phyloP scores from a whole-genome alignment of 2,797 vertebrate genomes.

The Lepilemur septentrionalis region DNA sequence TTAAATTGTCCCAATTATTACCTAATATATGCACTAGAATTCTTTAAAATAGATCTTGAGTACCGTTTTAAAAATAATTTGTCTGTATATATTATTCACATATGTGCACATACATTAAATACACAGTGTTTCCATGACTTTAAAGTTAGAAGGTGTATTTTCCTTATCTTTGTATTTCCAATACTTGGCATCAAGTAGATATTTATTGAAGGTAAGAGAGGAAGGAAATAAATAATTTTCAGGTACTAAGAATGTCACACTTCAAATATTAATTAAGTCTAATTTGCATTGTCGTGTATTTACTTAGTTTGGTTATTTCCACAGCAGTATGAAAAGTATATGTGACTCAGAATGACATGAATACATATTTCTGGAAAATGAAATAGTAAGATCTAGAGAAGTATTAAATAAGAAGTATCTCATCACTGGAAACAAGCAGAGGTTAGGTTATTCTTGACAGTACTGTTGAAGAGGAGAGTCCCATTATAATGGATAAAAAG shows the following conservation, averaged over 20 bases:
- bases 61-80: constrained; percentile 8
- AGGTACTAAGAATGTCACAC: neutral
- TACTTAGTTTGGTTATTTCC: constrained; percentile 24
- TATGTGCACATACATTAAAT: neutral
- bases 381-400: neutral
- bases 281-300: neutral
- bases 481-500: neutral
- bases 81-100: neutral
- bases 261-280: neutral
- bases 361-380: neutral
- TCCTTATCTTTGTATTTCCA: constrained; percentile 26
- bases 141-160: constrained; percentile 8
- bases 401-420: neutral
- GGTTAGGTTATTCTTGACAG: neutral
- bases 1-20: constrained; percentile 10
- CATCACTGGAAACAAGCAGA: neutral
- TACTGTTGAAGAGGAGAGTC: neutral
- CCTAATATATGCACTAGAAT: neutral
- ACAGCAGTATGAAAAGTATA: neutral
- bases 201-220: neutral
- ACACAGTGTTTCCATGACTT: neutral
- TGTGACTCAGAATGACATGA: constrained; percentile 6
- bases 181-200: neutral
- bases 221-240: neutral
- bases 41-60: constrained; percentile 47